Conservation (phyloP, 2,113 vertebrate species). For the Aphyosemion australe region DNA sequence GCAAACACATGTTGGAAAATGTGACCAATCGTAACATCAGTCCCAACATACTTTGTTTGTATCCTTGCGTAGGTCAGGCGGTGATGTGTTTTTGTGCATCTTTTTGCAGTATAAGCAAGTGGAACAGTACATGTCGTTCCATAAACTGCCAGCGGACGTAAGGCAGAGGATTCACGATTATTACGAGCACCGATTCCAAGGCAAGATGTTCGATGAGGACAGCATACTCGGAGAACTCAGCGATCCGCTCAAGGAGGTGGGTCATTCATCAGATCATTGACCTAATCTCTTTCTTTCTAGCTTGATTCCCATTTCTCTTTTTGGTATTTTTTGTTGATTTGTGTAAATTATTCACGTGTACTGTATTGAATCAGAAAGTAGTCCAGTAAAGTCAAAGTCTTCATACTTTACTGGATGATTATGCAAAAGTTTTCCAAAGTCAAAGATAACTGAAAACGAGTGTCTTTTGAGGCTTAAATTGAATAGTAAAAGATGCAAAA, state of each 20-base stretch:
- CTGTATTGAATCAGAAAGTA: background rate
- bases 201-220: conserved; percentile 98
- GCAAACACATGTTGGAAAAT: conserved; percentile 50
- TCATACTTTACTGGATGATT: too few species aligned
- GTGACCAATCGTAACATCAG: conserved; percentile 32
- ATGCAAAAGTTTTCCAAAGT: too few species aligned
- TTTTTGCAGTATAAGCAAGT: conserved; percentile 94
- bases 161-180: conserved; percentile 98
- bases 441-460: too few species aligned
- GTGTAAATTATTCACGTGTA: too few species aligned
- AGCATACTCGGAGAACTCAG: conserved; percentile 96
- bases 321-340: too few species aligned
- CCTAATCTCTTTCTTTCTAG: background rate
- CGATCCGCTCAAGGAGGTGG: conserved; percentile 97
- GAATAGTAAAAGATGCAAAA: too few species aligned
- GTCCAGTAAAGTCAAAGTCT: too few species aligned
- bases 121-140: conserved; percentile 99
- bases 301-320: background rate
- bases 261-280: background rate
- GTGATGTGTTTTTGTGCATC: conserved; percentile 36
- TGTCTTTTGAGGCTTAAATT: too few species aligned
- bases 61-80: background rate
- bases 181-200: conserved; percentile 97
- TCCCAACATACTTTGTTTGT: conserved; percentile 1
- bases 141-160: conserved; percentile 94